A percentile compares a stretch with the other conserved stretches of the same genome.
These are phyloP conservation scores for Uropetala carovei DNA, from an alignment of 2,888 invertebrate species.

Conservation along the genomic window DNA sequence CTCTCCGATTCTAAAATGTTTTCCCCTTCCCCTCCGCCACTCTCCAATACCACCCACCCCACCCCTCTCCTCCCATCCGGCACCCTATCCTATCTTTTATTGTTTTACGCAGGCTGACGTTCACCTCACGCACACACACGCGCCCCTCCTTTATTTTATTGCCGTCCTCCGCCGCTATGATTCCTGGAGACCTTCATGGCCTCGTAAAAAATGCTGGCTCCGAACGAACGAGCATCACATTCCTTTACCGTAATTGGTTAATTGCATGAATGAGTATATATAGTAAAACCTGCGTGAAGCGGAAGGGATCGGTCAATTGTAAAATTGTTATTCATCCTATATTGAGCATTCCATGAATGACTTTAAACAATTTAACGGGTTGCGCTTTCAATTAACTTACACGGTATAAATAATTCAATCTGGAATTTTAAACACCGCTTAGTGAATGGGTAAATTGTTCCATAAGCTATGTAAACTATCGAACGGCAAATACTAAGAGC, in stretches of 20 bases:
- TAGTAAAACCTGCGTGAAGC: no score
- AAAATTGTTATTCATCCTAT: no score
- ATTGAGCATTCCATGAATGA: no score
- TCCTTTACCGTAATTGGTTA: neutral
- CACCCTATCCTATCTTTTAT: neutral
- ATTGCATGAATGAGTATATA: slow-evolving; percentile 2
- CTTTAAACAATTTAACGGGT: no score
- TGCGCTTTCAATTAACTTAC: no score
- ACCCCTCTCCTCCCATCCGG: neutral
- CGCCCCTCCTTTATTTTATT: neutral
- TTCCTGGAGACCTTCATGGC: slow-evolving; percentile 1
- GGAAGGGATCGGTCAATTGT: no score
- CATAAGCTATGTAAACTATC: no score
- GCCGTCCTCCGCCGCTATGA: neutral
- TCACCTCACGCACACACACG: neutral
- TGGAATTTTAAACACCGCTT: no score
- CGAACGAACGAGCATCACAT: neutral
- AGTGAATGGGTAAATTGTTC: no score
- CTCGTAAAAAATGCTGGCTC: neutral
- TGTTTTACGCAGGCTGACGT: neutral
- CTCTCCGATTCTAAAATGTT: slow-evolving; percentile 14
- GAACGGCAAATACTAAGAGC: no score
- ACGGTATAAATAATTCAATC: no score
- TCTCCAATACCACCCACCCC: neutral
- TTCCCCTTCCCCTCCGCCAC: neutral